Evolutionary conservation across 2,888 invertebrate species (phyloP).

Genomic region (Calameuta idolon): DNA sequence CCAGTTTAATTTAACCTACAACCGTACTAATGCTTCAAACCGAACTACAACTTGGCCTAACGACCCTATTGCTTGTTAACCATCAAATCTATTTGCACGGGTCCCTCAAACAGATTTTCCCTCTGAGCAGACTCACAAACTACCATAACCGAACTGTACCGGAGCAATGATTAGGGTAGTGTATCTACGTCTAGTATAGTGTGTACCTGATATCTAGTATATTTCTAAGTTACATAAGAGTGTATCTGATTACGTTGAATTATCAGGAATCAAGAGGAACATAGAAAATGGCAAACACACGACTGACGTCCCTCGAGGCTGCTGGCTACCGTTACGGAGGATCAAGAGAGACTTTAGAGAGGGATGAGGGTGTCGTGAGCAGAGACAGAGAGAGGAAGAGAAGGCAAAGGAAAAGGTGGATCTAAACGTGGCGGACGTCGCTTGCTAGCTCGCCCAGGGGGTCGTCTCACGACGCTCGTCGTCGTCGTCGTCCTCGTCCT

Average conservation of each 20-base stretch:
- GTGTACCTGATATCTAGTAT: background rate
- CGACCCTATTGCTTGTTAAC: background rate
- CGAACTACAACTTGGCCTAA: background rate
- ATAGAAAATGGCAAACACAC: slow-evolving; percentile 11
- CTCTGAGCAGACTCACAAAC: background rate
- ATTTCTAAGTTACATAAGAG: background rate
- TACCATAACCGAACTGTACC: background rate
- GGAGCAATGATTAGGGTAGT: background rate
- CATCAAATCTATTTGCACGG: background rate
- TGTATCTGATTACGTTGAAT: background rate
- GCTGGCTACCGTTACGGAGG: background rate
- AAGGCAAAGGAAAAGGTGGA: slow-evolving; percentile 37
- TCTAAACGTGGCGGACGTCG: slow-evolving; percentile 60
- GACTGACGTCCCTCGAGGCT: background rate
- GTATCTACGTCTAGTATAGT: background rate
- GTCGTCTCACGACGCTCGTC: slow-evolving; percentile 39
- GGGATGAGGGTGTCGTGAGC: slow-evolving; percentile 14
- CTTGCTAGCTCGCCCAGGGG: slow-evolving; percentile 52
- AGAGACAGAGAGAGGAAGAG: slow-evolving; percentile 17
- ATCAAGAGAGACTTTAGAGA: slow-evolving; percentile 6
- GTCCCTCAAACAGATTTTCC: background rate
- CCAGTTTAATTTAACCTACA: background rate
- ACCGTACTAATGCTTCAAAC: background rate
- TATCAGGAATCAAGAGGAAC: background rate
- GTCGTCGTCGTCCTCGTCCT: slow-evolving; percentile 17